These are phyloP conservation scores for Saturnia japonica DNA, from an alignment of 2,888 invertebrate genomes.

Conservation along the genomic window DNA sequence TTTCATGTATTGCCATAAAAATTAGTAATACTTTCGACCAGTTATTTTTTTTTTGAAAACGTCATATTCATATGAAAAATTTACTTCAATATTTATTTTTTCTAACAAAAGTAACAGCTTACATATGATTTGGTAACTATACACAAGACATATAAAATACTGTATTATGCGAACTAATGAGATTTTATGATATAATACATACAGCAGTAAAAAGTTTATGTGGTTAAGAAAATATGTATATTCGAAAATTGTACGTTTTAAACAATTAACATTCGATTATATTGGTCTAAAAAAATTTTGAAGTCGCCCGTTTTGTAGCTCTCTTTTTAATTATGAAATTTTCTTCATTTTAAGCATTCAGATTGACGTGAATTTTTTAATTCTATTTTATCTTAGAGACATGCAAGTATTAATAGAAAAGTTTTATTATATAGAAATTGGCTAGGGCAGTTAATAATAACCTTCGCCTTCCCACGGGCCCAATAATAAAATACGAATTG, in stretches of 20 bases:
- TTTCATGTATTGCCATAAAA: not conserved
- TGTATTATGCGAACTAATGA: not conserved
- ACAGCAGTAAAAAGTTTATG: not conserved
- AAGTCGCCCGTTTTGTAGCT: not conserved
- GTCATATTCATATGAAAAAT: not conserved
- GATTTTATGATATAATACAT: not conserved
- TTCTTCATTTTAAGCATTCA: not conserved
- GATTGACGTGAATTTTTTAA: not conserved
- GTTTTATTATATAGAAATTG: not conserved
- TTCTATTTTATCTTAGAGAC: not conserved
- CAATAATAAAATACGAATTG: not conserved
- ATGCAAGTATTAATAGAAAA: not conserved
- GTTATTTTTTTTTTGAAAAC: slow-evolving; percentile 8
- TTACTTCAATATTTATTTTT: not conserved
- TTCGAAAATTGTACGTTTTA: not conserved
- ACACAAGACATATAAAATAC: not conserved
- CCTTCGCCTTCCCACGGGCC: not conserved
- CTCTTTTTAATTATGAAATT: slow-evolving; percentile 4
- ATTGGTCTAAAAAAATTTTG: not conserved
- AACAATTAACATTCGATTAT: not conserved
- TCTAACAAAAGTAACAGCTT: not conserved
- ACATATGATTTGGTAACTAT: not conserved
- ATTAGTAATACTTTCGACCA: not conserved
- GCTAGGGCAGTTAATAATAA: not conserved
- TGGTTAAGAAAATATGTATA: not conserved